Evolutionary conservation across 2,113 vertebrate genomes (phyloP).

Genomic region (Phrynosoma blainvillii): DNA sequence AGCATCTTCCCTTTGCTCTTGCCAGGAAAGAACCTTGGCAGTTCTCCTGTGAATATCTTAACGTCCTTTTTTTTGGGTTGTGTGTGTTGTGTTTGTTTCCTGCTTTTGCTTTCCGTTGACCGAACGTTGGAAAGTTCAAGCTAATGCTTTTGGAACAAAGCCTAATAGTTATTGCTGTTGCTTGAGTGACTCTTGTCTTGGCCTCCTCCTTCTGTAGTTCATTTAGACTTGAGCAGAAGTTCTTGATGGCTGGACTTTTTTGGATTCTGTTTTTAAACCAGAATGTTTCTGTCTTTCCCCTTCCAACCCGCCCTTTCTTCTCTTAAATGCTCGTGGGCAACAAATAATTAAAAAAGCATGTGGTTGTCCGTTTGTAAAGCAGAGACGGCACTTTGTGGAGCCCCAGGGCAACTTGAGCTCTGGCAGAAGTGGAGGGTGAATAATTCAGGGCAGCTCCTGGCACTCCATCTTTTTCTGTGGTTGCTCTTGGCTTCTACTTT

Average conservation of each 20-base stretch:
- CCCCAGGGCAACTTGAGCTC: not conserved
- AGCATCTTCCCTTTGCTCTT: not conserved
- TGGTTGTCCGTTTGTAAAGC: not conserved
- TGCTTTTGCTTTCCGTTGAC: conserved; percentile 22
- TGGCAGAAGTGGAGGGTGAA: not conserved
- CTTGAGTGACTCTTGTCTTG: not conserved
- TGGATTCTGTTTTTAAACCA: not conserved
- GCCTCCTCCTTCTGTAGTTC: not conserved
- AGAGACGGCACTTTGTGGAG: not conserved
- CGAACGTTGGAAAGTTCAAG: conserved; percentile 22
- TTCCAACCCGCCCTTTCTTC: not conserved
- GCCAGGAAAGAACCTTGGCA: conserved; percentile 3
- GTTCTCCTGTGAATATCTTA: not conserved
- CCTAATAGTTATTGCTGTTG: conserved; percentile 4
- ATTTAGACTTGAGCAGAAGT: not conserved
- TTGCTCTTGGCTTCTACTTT: not conserved
- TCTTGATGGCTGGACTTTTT: not conserved
- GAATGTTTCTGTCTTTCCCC: not conserved
- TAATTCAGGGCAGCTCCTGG: not conserved
- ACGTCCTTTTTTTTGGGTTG: not conserved
- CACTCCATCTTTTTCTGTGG: not conserved
- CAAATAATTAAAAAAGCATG: not conserved
- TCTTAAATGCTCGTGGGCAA: not conserved
- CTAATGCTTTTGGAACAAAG: conserved; percentile 1
- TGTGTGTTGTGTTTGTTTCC: conserved; percentile 1